A percentile compares a stretch with the other conserved stretches of the same genome.
phyloP scores from a whole-genome alignment of 1,140 invertebrate genomes.

The Diuraphis noxia region DNA sequence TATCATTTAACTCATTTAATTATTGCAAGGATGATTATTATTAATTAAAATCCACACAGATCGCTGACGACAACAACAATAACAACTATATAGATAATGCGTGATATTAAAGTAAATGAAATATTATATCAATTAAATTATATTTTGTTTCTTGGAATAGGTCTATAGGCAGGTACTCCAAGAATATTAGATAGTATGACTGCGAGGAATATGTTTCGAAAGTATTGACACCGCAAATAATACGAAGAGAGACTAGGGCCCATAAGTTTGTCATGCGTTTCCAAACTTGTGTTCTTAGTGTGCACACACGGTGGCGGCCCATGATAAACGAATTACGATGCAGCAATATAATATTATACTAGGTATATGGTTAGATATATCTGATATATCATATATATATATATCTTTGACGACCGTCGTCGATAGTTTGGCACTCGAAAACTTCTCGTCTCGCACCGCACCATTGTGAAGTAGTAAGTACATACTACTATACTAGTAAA shows the following conservation, averaged over 20 bases:
- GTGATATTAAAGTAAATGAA: neutral
- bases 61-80: too few relatives aligned
- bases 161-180: neutral
- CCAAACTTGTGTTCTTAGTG: neutral
- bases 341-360: conserved; percentile 14
- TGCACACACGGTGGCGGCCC: neutral
- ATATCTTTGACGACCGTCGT: conserved; percentile 9
- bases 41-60: too few relatives aligned
- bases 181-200: too few relatives aligned
- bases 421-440: conserved; percentile 1
- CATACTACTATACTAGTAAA: neutral
- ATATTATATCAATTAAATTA: neutral
- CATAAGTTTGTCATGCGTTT: neutral
- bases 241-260: neutral
- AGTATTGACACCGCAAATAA: neutral
- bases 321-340: conserved; percentile 22
- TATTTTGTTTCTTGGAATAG: neutral
- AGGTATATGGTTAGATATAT: neutral
- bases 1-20: too few relatives aligned
- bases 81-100: neutral
- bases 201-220: neutral
- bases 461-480: neutral
- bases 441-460: neutral
- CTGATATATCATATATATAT: too few relatives aligned
- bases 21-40: too few relatives aligned